Evolutionary conservation across 1,140 invertebrate species (phyloP), one percentile per base, ranked within the genome.

Genomic region (Macrostomum lignano): DNA sequence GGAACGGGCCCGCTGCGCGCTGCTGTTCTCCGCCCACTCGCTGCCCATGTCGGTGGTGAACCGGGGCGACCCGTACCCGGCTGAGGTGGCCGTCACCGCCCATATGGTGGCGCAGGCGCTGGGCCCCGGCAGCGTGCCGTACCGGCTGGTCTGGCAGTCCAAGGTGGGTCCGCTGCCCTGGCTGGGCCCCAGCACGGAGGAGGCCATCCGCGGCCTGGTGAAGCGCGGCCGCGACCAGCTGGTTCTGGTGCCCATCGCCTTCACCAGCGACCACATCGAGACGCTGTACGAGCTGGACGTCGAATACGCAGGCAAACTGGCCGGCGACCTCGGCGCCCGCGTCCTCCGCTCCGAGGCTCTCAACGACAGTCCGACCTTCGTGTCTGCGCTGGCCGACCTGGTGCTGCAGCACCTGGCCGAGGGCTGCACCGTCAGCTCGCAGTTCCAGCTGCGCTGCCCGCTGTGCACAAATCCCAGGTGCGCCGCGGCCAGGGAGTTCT

Each of bases 221-320:
- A 72, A 73, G 0, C 71, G 72, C 44, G 76, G 76, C 1, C 65
- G 67, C 29, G 81, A 79, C 44, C 71, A 82, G 53, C 68, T 91
- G 41, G 65, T 94, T 29, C 49, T 94, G 17, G 77, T 93, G 11
- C 84, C 84, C 2, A 77, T 94, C 46, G 79, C 84, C 11, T 94
- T 94, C 57, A 78, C 86, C 1, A 91, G 82, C 53, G 84, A 94
- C 49, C 84, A 93, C 48, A 91, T 93, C 46, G 84, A 93, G 58
- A 93, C 84, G 0, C 60, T 93, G 17, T 82, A 82, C 55, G 84
- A 94, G 58, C 55, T 94, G 59, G 84, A 94, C 50, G 81, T 91
- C 20, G 32, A 33, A 33, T 33, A 33, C 19, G 24, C 22, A 14
- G 2, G 4, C 3, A n/a, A 33, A 3, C 10, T 33, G 11, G 32